Evolutionary conservation across 2,797 vertebrate species (phyloP), one percentile per base, ranked within the genome.

Genomic region (Gallinago stenura): DNA sequence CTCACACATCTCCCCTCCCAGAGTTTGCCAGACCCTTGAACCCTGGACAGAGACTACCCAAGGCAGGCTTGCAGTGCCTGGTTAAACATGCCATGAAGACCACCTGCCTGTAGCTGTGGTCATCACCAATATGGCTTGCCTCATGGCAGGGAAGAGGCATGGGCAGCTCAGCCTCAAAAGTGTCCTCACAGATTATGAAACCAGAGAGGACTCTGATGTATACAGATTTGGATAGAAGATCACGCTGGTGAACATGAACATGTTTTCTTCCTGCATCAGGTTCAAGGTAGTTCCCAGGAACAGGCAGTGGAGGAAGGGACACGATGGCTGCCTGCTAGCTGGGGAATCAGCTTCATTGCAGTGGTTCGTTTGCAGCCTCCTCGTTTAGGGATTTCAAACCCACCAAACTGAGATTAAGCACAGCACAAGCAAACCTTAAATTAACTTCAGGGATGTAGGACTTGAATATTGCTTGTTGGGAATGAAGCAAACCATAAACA

Each of bases 111-210:
- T 5, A 26, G 56, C 28, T 15, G 25, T 56, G 69, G 37, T 39
- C 37, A 8, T 7, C 50, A 50, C 31, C 18, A 1, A 5, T 26
- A 3, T 2, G 12, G 31, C 11, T 33, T 7, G 9, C 9, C n/a
- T 19, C 15, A 9, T 1, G 19, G 43, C 33, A n/a, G 37, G 21
- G 31, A 72, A 37, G 26, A 20, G 41, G 18, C 22, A 0, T 0
- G 2, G 33, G 57, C 57, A 89, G 64, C 50, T 77, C 64, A 37
- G 35, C 80, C 80, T 51, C 72, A 8, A 19, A 75, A 51, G 24
- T 1, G 9, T 25, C 43, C 33, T 22, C 16, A 26, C 48, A 35
- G 54, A 31, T 1, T 15, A 48, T 4, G 26, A n/a, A 62, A 24
- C 9, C 12, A 15, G 62, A 69, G 33, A 37, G 35, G 41, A 24